Evolutionary conservation across 2,113 vertebrate species (phyloP).

Genomic region (Notarius lentiginosus): DNA sequence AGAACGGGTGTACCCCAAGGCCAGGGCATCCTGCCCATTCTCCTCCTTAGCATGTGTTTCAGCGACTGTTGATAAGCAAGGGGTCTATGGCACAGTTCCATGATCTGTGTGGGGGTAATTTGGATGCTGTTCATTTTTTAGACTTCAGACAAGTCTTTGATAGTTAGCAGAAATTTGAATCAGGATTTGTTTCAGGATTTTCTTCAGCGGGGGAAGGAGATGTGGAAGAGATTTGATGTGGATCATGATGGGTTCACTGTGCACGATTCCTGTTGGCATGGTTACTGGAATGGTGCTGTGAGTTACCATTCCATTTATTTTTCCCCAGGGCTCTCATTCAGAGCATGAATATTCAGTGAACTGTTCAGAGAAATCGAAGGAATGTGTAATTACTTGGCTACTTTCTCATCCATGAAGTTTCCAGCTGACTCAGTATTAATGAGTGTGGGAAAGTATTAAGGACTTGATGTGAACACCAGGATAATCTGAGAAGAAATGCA

Average conservation of each 20-base stretch:
- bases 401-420: slow-evolving; percentile 4
- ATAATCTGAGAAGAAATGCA: background rate
- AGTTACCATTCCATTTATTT: background rate
- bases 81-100: background rate
- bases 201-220: background rate
- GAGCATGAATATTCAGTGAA: background rate
- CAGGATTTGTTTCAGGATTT: background rate
- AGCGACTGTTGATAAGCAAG: background rate
- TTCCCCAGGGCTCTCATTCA: background rate
- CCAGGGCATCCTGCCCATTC: background rate
- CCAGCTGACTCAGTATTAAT: background rate
- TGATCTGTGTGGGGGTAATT: background rate
- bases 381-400: background rate
- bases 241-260: background rate
- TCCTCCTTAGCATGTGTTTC: background rate
- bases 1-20: background rate
- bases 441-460: background rate
- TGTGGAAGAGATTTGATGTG: background rate
- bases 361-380: background rate
- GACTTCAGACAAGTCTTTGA: background rate
- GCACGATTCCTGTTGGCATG: background rate
- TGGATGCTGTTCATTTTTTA: background rate
- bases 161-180: background rate
- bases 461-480: background rate
- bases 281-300: background rate